Percentiles rank a stretch among this genome's conserved stretches.
Evolutionary conservation across 1,140 invertebrate species (phyloP).

Genomic region (Drosophila athabasca): DNA sequence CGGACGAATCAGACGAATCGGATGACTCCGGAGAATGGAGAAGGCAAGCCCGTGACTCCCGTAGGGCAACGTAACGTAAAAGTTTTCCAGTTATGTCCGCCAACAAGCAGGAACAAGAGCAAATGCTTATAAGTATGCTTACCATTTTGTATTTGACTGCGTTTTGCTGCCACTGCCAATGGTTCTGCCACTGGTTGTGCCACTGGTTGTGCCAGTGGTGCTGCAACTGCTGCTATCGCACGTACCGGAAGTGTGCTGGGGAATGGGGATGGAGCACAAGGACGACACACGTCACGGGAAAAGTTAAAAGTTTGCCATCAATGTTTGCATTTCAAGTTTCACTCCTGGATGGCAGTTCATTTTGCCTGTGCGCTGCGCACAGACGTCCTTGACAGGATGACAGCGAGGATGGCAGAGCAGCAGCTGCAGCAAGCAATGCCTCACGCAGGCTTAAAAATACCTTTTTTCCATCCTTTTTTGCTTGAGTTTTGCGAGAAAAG

Average conservation of each 20-base stretch:
- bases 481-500: slow-evolving; percentile 41
- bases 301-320: slow-evolving; percentile 74
- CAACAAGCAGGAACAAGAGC: slow-evolving; percentile 35
- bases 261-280: slow-evolving; percentile 16
- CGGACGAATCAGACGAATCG: not conserved
- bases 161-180: slow-evolving; percentile 19
- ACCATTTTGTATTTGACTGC: slow-evolving; percentile 47
- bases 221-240: slow-evolving; percentile 21
- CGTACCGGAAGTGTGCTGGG: slow-evolving; percentile 34
- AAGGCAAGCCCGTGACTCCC: slow-evolving; percentile 28
- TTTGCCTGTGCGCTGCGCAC: slow-evolving; percentile 46
- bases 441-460: too few species aligned
- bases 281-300: slow-evolving; percentile 64
- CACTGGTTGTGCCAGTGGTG: slow-evolving; percentile 7
- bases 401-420: slow-evolving; percentile 24
- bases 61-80: slow-evolving; percentile 23
- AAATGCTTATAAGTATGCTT: slow-evolving; percentile 59
- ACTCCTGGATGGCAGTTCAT: slow-evolving; percentile 65
- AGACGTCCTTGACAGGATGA: slow-evolving; percentile 73
- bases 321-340: slow-evolving; percentile 71
- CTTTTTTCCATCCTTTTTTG: not conserved
- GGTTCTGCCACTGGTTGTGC: slow-evolving; percentile 9
- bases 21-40: not conserved
- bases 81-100: slow-evolving; percentile 61
- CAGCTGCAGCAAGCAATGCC: not conserved